Conservation (phyloP, 2,113 vertebrate species). For the Noctilio leporinus region DNA sequence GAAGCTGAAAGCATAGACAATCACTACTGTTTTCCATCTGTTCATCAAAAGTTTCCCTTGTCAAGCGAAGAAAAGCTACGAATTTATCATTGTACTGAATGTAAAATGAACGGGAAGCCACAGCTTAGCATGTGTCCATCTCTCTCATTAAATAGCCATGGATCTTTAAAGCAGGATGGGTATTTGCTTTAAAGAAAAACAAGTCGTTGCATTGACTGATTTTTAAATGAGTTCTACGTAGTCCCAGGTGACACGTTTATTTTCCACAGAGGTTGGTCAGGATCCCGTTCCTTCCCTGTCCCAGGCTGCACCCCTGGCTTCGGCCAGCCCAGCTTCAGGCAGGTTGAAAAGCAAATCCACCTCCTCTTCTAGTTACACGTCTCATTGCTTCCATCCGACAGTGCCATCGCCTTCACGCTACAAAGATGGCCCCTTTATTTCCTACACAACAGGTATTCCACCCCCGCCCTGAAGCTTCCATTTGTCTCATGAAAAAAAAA, state of each 20-base stretch:
- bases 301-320: background rate
- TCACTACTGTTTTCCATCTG: conserved; percentile 24
- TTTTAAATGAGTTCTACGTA: background rate
- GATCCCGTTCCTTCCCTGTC: background rate
- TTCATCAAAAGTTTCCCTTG: conserved; percentile 48
- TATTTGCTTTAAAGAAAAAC: background rate
- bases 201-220: background rate
- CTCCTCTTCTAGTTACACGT: background rate
- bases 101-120: conserved; percentile 24
- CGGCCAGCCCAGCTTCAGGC: background rate
- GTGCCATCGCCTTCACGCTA: background rate
- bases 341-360: background rate
- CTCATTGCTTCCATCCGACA: background rate
- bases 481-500: background rate
- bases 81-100: conserved; percentile 44
- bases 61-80: conserved; percentile 35
- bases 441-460: background rate
- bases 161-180: background rate
- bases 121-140: background rate
- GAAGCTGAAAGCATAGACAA: conserved; percentile 20
- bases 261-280: background rate
- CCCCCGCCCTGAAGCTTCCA: background rate
- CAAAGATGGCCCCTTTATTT: background rate
- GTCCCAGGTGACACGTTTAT: background rate
- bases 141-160: background rate